Evolutionary conservation across 2,797 vertebrate genomes (phyloP), one percentile per base, ranked within the genome.

Genomic region (Naso thynnoides): DNA sequence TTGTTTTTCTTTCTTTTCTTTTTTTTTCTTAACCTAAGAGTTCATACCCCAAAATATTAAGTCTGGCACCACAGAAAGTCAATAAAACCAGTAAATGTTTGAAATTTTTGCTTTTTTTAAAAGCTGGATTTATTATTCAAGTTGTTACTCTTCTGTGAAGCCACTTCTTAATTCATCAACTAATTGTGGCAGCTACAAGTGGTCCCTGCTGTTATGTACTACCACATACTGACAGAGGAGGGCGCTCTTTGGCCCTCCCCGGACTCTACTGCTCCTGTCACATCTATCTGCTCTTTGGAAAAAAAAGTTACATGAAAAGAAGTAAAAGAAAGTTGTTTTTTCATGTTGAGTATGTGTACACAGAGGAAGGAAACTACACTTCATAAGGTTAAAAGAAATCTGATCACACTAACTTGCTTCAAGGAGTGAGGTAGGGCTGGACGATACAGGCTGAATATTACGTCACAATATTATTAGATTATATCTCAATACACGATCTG

Each of bases 191-290:
- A 18, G 15, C 16, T 15, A 3, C 2, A 27, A 3, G 19, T 33
- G 14, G 24, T 48, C 45, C 29, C 33, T 2, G 0, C 33, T 31
- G 38, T 16, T 48, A 23, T 68, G 54, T 41, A 18, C 19, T 71
- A 59, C 49, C 53, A 15, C 1, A 3, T 31, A 4, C 10, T 21
- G 60, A 63, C 88, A 85, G 70, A 27, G 83, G 81, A 83, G 79
- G 83, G 47, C 31, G 41, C 87, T 83, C 50, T 81, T 18, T 57
- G 7, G 58, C 59, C 71, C 52, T 36, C 36, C 33, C 53, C 27
- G 24, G 52, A 62, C 42, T 0, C 18, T 48, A 54, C 21, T 9
- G 27, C 27, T 27, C 5, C 26, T n/a, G 4, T 18, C 6, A 49
- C 54, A 55, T 36, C 64, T 3, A 42, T 39, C 15, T 57, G 6